Percentiles rank a stretch among this genome's conserved stretches.
Conservation (phyloP, 2,797 vertebrate genomes). For the Scarus forsteni region DNA sequence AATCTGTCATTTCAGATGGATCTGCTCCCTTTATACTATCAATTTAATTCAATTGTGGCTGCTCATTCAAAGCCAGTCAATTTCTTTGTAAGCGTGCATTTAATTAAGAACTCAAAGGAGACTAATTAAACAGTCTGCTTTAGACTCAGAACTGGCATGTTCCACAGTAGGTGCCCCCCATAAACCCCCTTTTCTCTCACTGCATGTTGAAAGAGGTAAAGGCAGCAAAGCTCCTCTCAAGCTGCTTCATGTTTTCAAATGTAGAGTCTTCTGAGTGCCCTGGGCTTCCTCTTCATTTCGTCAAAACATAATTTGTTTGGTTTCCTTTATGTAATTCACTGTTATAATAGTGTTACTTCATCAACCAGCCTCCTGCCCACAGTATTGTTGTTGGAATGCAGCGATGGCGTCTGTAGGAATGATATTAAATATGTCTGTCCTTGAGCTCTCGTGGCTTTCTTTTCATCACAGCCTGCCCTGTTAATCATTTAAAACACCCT, state of each 20-base stretch:
- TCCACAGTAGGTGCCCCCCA: conserved; percentile 50
- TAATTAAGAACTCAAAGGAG: conserved; percentile 75
- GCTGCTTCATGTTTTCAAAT: conserved; percentile 53
- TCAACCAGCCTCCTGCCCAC: conserved; percentile 33
- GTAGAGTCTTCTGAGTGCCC: conserved; percentile 37
- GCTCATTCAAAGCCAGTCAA: conserved; percentile 55
- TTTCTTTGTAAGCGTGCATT: conserved; percentile 66
- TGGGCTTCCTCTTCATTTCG: conserved; percentile 54
- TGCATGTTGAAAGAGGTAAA: conserved; percentile 41
- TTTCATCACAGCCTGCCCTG: conserved; percentile 62
- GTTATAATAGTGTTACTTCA: conserved; percentile 62
- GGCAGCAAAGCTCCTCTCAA: conserved; percentile 47
- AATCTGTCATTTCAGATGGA: conserved; percentile 55
- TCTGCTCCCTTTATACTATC: conserved; percentile 47
- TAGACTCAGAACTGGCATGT: conserved; percentile 39
- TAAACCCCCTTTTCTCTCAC: conserved; percentile 15
- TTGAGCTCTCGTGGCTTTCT: conserved; percentile 62
- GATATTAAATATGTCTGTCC: conserved; percentile 66
- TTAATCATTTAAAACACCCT: conserved; percentile 75
- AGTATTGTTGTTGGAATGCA: conserved; percentile 61
- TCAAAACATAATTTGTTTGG: conserved; percentile 63
- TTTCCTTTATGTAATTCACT: conserved; percentile 65
- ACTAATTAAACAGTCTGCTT: conserved; percentile 70
- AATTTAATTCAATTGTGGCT: conserved; percentile 52
- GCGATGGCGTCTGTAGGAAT: conserved; percentile 59